These are phyloP conservation scores for Sturnira hondurensis DNA, from an alignment of 2,113 vertebrate species.

Conservation along the genomic window DNA sequence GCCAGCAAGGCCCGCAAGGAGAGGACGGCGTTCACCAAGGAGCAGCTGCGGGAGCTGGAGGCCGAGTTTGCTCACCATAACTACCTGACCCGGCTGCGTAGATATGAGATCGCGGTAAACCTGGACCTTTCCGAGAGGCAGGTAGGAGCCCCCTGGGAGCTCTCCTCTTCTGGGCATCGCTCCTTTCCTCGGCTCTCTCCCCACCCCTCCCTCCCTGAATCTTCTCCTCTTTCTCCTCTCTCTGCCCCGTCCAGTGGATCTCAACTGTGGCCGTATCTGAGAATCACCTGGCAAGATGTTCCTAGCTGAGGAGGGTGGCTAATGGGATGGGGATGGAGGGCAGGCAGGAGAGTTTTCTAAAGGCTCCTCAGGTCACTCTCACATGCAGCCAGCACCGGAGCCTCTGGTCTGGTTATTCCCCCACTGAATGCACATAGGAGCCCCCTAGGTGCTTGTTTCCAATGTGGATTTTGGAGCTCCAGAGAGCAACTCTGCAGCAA, in stretches of 20 bases:
- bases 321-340: not conserved
- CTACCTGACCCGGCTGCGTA: constrained; percentile 94
- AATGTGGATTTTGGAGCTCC: not conserved
- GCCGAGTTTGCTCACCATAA: constrained; percentile 97
- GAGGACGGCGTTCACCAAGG: constrained; percentile 96
- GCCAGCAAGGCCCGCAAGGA: constrained; percentile 93
- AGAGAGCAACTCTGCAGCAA: not conserved
- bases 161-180: not conserved
- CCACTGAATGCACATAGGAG: not conserved
- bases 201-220: not conserved
- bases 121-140: constrained; percentile 97
- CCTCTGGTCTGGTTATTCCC: not conserved
- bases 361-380: not conserved
- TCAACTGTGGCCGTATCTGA: not conserved
- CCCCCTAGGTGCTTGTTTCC: not conserved
- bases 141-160: constrained; percentile 71
- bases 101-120: constrained; percentile 98
- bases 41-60: constrained; percentile 95
- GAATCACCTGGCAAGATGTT: not conserved
- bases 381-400: not conserved
- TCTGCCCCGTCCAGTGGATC: not conserved
- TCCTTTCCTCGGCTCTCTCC: not conserved
- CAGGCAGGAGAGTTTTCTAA: not conserved
- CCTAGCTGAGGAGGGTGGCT: not conserved
- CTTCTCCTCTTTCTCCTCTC: not conserved